Evolutionary conservation across 23 tunicate genomes (phyloP), one percentile per base, ranked within the genome.

Genomic region (Trididemnum nubilum): DNA sequence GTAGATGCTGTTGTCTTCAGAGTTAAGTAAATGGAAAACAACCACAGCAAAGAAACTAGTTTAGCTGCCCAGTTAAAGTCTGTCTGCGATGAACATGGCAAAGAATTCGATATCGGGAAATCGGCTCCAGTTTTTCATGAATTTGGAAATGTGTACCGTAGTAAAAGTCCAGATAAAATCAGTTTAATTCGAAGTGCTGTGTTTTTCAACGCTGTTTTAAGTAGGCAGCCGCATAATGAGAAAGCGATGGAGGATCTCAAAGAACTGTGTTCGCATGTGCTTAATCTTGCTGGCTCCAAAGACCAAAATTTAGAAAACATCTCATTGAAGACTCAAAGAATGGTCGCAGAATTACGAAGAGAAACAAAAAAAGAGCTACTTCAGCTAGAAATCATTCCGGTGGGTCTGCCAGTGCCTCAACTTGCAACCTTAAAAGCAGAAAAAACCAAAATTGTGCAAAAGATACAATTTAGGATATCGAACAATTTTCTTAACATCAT

Each of bases 111-210:
- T n/a, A n/a, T n/a, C n/a, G n/a, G n/a, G n/a, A n/a, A n/a, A n/a
- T n/a, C n/a, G n/a, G n/a, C n/a, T n/a, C n/a, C n/a, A n/a, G n/a
- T n/a, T n/a, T n/a, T n/a, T n/a, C n/a, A n/a, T n/a, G n/a, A n/a
- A n/a, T n/a, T n/a, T n/a, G n/a, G n/a, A n/a, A n/a, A n/a, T n/a
- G n/a, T n/a, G n/a, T n/a, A n/a, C n/a, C n/a, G n/a, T n/a, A n/a
- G n/a, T n/a, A n/a, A n/a, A n/a, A n/a, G n/a, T n/a, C n/a, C n/a
- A 73, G n/a, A n/a, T n/a, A n/a, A n/a, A n/a, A n/a, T n/a, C n/a
- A n/a, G n/a, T n/a, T n/a, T n/a, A n/a, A n/a, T 73, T 23, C 60
- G 60, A 73, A 73, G 79, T 30, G 60, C 79, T 22, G 79, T 40
- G 9, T 49, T 73, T 49, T 73, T 73, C 9, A 73, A 73, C 26